phyloP scores from a whole-genome alignment of 2,888 invertebrate species.

The Ormyrus nitidulus region DNA sequence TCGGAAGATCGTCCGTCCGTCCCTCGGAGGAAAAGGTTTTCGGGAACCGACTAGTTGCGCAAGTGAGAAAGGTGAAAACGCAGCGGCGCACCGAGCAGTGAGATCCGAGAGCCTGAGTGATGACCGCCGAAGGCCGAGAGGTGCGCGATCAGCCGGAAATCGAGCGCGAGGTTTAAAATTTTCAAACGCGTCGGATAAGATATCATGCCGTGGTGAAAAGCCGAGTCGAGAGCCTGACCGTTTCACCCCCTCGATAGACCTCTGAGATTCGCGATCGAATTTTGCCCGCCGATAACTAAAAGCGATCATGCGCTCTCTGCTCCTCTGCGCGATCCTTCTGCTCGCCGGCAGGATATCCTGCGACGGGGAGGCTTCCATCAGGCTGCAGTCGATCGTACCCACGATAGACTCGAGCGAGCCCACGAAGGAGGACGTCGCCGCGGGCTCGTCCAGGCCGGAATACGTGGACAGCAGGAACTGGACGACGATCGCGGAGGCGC shows the following conservation, averaged over 20 bases:
- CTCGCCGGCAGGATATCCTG: neutral
- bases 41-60: too few species aligned
- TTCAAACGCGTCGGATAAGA: neutral
- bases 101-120: too few species aligned
- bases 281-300: neutral
- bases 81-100: too few species aligned
- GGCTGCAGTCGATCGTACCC: conserved; percentile 41
- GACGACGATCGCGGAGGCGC: conserved; percentile 67
- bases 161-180: neutral
- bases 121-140: too few species aligned
- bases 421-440: conserved; percentile 48
- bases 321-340: neutral
- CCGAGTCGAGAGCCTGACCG: neutral
- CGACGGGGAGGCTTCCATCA: conserved; percentile 14
- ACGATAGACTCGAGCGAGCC: conserved; percentile 37
- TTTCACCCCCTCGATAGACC: neutral
- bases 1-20: neutral
- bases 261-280: neutral
- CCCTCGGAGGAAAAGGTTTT: too few species aligned
- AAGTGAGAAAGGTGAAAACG: too few species aligned
- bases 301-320: neutral
- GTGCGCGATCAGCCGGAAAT: too few species aligned
- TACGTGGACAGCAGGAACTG: conserved; percentile 60
- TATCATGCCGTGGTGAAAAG: too few species aligned
- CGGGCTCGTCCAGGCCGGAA: conserved; percentile 30